Evolutionary conservation across 2,113 vertebrate genomes (phyloP).

Genomic region (Catharus bicknelli): DNA sequence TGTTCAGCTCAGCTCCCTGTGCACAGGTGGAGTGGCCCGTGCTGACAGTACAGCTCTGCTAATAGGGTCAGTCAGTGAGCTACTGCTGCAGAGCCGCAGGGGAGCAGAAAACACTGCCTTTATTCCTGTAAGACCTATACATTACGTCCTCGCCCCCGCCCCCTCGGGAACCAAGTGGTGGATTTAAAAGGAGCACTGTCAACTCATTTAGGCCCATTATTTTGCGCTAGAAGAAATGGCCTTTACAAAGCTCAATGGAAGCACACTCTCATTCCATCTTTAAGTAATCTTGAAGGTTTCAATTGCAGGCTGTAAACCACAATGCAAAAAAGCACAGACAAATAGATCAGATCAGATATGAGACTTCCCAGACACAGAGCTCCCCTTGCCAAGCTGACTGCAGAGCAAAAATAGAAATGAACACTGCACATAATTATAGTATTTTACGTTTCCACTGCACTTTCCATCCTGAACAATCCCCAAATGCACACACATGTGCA

Average conservation of each 20-base stretch:
- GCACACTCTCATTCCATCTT: slow-evolving; percentile 44
- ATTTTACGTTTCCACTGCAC: slow-evolving; percentile 56
- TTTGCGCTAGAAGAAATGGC: slow-evolving; percentile 50
- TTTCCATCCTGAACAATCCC: slow-evolving; percentile 36
- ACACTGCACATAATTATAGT: slow-evolving; percentile 45
- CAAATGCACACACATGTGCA: slow-evolving; percentile 24
- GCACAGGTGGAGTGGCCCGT: not conserved
- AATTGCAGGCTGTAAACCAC: slow-evolving; percentile 54
- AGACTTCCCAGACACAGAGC: slow-evolving; percentile 58
- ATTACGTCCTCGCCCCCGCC: slow-evolving; percentile 5
- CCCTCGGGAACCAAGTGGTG: slow-evolving; percentile 29
- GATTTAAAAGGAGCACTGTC: slow-evolving; percentile 56
- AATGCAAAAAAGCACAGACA: slow-evolving; percentile 57
- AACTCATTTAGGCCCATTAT: slow-evolving; percentile 59
- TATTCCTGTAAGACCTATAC: slow-evolving; percentile 62
- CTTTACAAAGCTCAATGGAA: slow-evolving; percentile 46
- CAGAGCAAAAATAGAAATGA: slow-evolving; percentile 56
- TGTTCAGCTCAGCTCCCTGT: not conserved
- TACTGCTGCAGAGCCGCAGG: slow-evolving; percentile 43
- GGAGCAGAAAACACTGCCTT: slow-evolving; percentile 57
- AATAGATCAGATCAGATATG: slow-evolving; percentile 55
- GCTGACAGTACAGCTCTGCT: slow-evolving; percentile 31
- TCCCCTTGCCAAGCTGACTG: slow-evolving; percentile 56
- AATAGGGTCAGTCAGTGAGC: slow-evolving; percentile 54
- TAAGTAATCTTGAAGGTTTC: slow-evolving; percentile 61